Base-by-base conservation (phyloP, 2,797 vertebrate genomes). In the Tokudaia tokunoshimensis region DNA sequence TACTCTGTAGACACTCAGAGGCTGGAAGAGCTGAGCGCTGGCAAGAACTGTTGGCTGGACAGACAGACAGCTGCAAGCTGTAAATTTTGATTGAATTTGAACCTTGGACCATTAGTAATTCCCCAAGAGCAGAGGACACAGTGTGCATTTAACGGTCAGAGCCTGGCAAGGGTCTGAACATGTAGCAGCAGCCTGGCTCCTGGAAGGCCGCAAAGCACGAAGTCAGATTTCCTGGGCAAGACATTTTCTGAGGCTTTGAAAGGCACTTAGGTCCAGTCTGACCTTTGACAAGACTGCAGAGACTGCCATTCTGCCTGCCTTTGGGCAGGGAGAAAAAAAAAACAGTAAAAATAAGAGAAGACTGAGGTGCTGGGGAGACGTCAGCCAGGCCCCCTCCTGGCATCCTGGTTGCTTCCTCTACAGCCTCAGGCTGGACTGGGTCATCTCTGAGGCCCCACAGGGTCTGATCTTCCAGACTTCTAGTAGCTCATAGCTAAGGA, bases 381-480 rank as follows among this genome's bases (percentile, higher is more conserved):
- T 13, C 19, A 12, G 13, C 2, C 44, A 52, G 19, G 3, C 31
- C 14, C 34, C 17, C 52, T 44, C 74, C 50, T 17, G 1, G 15
- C 2, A 4, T 31, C 88, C 37, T 50, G 15, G 67, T 6, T 52
- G 41, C 63, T 75, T 83, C 24, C 47, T 55, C 6, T 31, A 22
- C n/a, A 55, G 24, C 37, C 81, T 11, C 6, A 0, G 22, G 1
- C 29, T 47, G 24, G 20, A 15, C 70, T 17, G 0, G 8, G 6
- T 34, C 9, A 22, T 57, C 82, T 79, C 26, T n/a, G 61, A 85
- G 61, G 41, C 0, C 11, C 11, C 11, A 7, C 29, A 10, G 6
- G 0, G 8, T 29, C 37, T 17, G 75, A 57, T 5, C 3, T 50
- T 63, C 67, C 79, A 41, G 61, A 61, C 4, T 29, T 34, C 52